Evolutionary conservation across 1,140 invertebrate species (phyloP).

Genomic region (Tetramorium simillimum): DNA sequence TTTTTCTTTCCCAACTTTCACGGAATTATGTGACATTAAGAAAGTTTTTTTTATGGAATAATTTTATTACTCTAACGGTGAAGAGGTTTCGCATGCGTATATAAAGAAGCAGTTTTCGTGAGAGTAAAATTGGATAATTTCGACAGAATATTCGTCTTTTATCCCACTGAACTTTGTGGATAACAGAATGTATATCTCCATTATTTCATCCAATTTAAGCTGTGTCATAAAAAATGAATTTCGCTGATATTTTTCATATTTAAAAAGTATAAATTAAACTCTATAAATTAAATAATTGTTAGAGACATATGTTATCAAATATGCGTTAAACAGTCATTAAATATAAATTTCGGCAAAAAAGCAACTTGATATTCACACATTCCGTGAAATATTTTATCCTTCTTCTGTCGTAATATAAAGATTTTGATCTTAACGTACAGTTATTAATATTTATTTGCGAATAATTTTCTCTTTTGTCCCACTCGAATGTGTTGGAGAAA

Average conservation of each 20-base stretch:
- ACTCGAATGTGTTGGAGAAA: not conserved
- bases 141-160: not conserved
- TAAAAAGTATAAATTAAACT: not conserved
- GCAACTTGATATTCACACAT: not conserved
- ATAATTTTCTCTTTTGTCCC: not conserved
- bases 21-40: not conserved
- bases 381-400: not conserved
- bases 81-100: not conserved
- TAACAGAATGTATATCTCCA: not conserved
- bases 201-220: not conserved
- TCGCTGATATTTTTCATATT: not conserved
- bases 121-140: not conserved
- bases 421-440: not conserved
- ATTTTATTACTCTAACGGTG: slow-evolving; percentile 31
- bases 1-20: not conserved
- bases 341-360: not conserved
- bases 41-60: slow-evolving; percentile 45
- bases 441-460: not conserved
- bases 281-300: not conserved
- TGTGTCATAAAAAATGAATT: not conserved
- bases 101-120: not conserved
- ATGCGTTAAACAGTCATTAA: not conserved
- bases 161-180: not conserved
- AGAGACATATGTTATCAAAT: not conserved
- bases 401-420: not conserved